Conservation (phyloP, 1,140 invertebrate genomes). For the Aleiodes sp. region DNA sequence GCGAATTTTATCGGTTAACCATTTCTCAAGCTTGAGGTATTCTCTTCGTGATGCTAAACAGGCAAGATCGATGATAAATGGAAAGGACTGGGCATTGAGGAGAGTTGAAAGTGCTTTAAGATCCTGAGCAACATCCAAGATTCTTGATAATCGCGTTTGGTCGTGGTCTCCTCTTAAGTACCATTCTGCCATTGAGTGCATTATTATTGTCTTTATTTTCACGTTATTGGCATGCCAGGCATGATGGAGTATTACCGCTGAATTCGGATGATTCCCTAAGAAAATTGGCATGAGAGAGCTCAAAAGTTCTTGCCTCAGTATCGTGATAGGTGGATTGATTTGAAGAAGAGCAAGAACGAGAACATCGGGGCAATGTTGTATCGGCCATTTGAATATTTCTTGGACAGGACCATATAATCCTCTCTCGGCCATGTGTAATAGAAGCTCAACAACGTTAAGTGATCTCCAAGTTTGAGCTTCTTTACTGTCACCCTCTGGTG, state of each 20-base stretch:
- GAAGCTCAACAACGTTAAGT: conserved; percentile 87
- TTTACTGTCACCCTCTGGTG: conserved; percentile 92
- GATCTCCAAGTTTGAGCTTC: conserved; percentile 92
- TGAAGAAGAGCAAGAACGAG: conserved; percentile 88
- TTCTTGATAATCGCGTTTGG: conserved; percentile 90
- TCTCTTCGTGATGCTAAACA: conserved; percentile 95
- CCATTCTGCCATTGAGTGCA: conserved; percentile 98
- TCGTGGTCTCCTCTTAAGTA: conserved; percentile 92
- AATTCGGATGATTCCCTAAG: conserved; percentile 93
- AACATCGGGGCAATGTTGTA: conserved; percentile 94
- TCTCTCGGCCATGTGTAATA: conserved; percentile 87
- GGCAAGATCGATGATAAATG: conserved; percentile 97
- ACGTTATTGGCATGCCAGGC: conserved; percentile 87
- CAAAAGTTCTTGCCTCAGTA: conserved; percentile 85
- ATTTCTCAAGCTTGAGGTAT: conserved; percentile 98
- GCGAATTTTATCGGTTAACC: conserved; percentile 95
- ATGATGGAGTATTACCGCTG: conserved; percentile 90
- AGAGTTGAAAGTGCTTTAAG: conserved; percentile 92
- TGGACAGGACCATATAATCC: conserved; percentile 84
- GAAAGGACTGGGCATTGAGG: conserved; percentile 91
- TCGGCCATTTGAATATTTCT: conserved; percentile 91
- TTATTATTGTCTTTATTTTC: conserved; percentile 85
- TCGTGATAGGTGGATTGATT: conserved; percentile 78
- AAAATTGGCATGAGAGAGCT: conserved; percentile 89
- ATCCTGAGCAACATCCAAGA: conserved; percentile 97